These are phyloP conservation scores for Heteropelma amictum DNA, from an alignment of 2,888 invertebrate genomes.

Conservation along the genomic window DNA sequence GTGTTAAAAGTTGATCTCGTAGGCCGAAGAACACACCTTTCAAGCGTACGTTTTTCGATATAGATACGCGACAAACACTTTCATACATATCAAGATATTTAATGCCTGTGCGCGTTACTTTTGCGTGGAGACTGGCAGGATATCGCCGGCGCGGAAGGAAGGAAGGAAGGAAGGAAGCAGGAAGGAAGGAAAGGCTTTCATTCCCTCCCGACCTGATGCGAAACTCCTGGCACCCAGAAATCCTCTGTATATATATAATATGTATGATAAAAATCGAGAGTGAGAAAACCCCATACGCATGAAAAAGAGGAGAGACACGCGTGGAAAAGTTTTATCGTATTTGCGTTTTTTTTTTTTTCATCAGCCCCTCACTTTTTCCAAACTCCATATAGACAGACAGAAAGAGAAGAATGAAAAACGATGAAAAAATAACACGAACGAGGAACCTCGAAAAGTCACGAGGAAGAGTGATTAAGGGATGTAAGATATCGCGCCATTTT, in stretches of 20 bases:
- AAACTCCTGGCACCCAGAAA: slow-evolving; percentile 6
- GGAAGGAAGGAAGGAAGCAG: slow-evolving; percentile 51
- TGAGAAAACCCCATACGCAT: not conserved
- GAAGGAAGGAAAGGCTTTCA: slow-evolving; percentile 51
- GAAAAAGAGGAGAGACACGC: slow-evolving; percentile 10
- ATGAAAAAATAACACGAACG: not conserved
- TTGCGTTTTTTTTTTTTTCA: slow-evolving; percentile 10
- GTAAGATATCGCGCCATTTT: not conserved
- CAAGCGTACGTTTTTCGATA: not conserved
- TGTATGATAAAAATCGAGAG: not conserved
- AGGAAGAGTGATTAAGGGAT: slow-evolving; percentile 1
- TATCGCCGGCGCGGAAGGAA: slow-evolving; percentile 38
- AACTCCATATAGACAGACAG: too few species aligned
- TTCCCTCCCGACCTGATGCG: not conserved
- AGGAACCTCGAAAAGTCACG: not conserved
- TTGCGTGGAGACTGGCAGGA: slow-evolving; percentile 34
- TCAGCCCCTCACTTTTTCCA: not conserved
- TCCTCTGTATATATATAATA: not conserved
- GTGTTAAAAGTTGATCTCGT: slow-evolving; percentile 72
- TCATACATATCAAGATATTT: not conserved
- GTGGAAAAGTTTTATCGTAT: slow-evolving; percentile 26
- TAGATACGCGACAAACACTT: not conserved
- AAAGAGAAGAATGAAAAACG: not conserved
- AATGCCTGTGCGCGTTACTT: slow-evolving; percentile 49
- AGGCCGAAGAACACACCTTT: not conserved